Conservation (phyloP, 1,140 invertebrate species). For the Zaprionus tsacasi region DNA sequence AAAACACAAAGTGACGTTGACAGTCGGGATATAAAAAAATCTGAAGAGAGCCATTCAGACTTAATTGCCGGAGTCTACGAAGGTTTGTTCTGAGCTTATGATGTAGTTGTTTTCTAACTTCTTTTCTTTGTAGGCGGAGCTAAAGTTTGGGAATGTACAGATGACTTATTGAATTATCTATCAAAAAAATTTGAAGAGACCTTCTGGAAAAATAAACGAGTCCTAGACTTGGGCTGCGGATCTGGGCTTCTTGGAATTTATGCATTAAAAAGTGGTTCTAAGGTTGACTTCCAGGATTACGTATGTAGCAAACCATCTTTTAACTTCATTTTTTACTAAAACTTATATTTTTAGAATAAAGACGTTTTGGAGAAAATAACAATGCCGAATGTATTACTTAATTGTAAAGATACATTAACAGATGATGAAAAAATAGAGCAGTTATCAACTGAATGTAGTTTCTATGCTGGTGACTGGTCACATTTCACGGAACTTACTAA, state of each 20-base stretch:
- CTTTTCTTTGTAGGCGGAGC: conserved; percentile 88
- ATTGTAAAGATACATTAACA: conserved; percentile 85
- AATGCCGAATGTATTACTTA: conserved; percentile 91
- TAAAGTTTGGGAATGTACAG: conserved; percentile 95
- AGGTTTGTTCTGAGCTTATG: conserved; percentile 85
- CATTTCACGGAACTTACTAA: conserved; percentile 86
- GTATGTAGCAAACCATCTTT: conserved; percentile 86
- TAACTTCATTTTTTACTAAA: conserved; percentile 1
- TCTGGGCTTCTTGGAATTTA: conserved; percentile 92
- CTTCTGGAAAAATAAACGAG: conserved; percentile 83
- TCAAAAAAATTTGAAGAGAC: conserved; percentile 69
- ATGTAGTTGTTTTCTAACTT: conserved; percentile 18
- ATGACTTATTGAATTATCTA: conserved; percentile 89
- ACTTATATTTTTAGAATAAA: conserved; percentile 58
- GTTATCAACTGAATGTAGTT: conserved; percentile 85
- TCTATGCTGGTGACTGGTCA: conserved; percentile 93
- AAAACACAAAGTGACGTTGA: conserved; percentile 71
- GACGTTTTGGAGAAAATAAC: conserved; percentile 85
- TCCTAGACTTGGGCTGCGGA: conserved; percentile 95
- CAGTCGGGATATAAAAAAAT: conserved; percentile 85
- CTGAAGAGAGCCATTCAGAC: conserved; percentile 89
- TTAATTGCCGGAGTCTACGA: conserved; percentile 89
- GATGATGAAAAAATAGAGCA: conserved; percentile 81
- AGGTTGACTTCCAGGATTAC: conserved; percentile 95
- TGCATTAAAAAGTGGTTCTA: conserved; percentile 87